Base-by-base conservation (phyloP, 2,113 vertebrate species). In the Corythoichthys haematopterus region DNA sequence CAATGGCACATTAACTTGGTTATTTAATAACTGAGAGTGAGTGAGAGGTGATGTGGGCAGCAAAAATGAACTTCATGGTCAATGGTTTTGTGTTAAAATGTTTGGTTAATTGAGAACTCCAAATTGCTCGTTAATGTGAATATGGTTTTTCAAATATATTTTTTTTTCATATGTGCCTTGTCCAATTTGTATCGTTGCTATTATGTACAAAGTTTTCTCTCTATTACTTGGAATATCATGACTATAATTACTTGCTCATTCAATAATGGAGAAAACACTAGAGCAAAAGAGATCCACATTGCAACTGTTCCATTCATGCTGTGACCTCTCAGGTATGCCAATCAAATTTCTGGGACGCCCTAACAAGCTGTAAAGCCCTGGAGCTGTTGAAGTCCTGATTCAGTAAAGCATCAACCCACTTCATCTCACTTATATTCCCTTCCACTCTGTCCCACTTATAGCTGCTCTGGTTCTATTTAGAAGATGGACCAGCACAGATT, bases 321-420 rank as follows among this genome's bases (percentile, higher is more conserved):
- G 16, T 45, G 20, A 36, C 15, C 47, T 56, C 8, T 57, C 43
- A 63, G 43, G 63, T 66, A n/a, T 53, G 62, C 55, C 4, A 20
- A 64, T 76, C 63, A 71, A 60, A 70, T 80, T 74, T 70, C 28
- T 76, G 6, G 64, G 45, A 63, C 6, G n/a, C 56, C 35, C 59
- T 63, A 74, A 65, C 38, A 11, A 70, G 77, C 66, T 72, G 70
- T 35, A 60, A 78, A 82, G 70, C 75, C 60, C 9, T 28, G 46
- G 65, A 63, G 68, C 69, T 40, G 43, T 62, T 0, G 1, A 13
- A 37, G 51, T 45, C 46, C 20, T 63, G 28, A 69, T 78, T 56
- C 40, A 65, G 65, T 68, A 37, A 55, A 59, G 40, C 52, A 53
- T 60, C 12, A 10, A 52, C 60, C 64, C 56, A 46, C 36, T 69